Conservation (phyloP, 2,113 vertebrate species). For the Salvelinus namaycush region DNA sequence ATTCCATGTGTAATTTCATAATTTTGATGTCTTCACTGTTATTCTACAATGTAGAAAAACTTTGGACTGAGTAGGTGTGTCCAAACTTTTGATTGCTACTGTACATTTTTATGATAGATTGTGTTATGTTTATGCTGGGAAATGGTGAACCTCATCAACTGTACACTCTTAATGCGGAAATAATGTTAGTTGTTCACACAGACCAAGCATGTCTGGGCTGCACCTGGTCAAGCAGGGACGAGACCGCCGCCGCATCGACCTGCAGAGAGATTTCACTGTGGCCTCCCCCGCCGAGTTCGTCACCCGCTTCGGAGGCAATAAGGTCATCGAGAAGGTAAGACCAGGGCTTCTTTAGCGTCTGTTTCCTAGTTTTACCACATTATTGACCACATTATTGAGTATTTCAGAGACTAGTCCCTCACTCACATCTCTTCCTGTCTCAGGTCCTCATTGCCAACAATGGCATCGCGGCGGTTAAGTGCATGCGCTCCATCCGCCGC, state of each 20-base stretch:
- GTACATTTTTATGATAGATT: no score
- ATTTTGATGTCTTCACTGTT: no score
- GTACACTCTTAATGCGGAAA: background rate
- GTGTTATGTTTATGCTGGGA: no score
- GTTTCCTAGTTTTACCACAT: background rate
- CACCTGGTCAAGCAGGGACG: constrained; percentile 93
- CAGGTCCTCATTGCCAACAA: constrained; percentile 99
- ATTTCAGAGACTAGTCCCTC: background rate
- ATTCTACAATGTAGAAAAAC: no score
- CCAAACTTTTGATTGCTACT: no score
- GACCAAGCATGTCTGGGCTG: constrained; percentile 96
- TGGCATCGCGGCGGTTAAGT: constrained; percentile 97
- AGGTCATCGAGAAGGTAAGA: constrained; percentile 95
- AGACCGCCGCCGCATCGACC: constrained; percentile 90
- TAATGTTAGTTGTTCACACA: constrained; percentile 51
- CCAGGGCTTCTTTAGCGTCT: no score
- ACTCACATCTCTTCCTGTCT: background rate
- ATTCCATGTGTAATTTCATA: no score
- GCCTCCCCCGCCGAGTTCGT: constrained; percentile 98
- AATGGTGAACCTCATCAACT: background rate
- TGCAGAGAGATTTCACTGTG: constrained; percentile 96
- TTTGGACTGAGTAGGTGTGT: no score
- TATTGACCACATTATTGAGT: background rate
- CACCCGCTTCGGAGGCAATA: constrained; percentile 96
- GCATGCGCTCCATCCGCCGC: constrained; percentile 96